Evolutionary conservation across 1,140 invertebrate species (phyloP).

Genomic region (Caenorhabditis latens): DNA sequence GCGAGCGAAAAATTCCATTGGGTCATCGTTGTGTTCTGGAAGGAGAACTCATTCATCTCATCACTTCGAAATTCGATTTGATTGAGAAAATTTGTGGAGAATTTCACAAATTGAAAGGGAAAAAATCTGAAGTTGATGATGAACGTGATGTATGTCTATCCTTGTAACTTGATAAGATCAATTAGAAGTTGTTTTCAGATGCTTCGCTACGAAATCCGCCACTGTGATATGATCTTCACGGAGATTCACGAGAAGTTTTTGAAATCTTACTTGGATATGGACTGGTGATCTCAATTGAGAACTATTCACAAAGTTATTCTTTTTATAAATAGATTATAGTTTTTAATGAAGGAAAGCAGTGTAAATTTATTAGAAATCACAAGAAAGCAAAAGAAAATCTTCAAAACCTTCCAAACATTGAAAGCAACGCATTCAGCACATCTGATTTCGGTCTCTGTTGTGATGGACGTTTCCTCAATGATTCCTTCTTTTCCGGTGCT

Average conservation of each 20-base stretch:
- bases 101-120: slow-evolving; percentile 65
- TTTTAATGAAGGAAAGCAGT: too few relatives aligned
- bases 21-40: slow-evolving; percentile 73
- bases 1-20: slow-evolving; percentile 63
- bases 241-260: slow-evolving; percentile 72
- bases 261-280: slow-evolving; percentile 74
- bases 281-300: slow-evolving; percentile 64
- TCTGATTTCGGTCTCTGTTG: slow-evolving; percentile 25
- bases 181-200: slow-evolving; percentile 22
- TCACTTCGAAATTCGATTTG: slow-evolving; percentile 70
- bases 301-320: not conserved
- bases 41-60: slow-evolving; percentile 63
- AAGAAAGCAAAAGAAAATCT: too few relatives aligned
- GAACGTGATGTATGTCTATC: slow-evolving; percentile 65
- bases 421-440: slow-evolving; percentile 39
- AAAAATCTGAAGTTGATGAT: slow-evolving; percentile 62
- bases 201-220: slow-evolving; percentile 73
- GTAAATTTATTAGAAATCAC: too few relatives aligned
- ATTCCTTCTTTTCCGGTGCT: not conserved
- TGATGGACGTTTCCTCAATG: not conserved
- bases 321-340: not conserved
- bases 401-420: slow-evolving; percentile 44
- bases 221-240: slow-evolving; percentile 67
- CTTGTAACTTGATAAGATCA: too few relatives aligned
- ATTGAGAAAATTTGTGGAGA: slow-evolving; percentile 70